phyloP scores from a whole-genome alignment of 2,113 vertebrate species.

The Labeo catla region DNA sequence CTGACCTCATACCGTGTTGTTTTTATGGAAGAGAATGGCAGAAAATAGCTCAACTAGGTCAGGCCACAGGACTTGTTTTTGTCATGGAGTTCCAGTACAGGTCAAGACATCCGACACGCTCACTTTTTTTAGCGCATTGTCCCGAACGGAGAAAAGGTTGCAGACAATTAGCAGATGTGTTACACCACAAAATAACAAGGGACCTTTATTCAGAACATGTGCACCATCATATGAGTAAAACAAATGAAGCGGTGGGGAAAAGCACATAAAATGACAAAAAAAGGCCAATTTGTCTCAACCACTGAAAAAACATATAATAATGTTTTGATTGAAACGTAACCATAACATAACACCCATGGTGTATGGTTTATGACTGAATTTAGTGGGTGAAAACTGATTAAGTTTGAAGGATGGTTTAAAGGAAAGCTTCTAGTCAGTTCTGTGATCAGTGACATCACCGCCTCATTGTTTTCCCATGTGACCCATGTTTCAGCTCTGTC shows the following conservation, averaged over 20 bases:
- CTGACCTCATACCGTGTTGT: constrained; percentile 55
- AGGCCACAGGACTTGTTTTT: constrained; percentile 52
- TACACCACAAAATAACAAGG: constrained; percentile 18
- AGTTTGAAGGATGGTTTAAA: constrained; percentile 10
- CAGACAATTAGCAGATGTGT: constrained; percentile 40
- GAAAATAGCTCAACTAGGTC: constrained; percentile 57
- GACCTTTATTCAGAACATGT: constrained; percentile 29
- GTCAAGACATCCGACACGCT: constrained; percentile 46
- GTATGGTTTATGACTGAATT: background rate
- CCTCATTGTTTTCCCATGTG: constrained; percentile 41
- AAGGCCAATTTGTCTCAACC: background rate
- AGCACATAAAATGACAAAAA: background rate
- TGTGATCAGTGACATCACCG: constrained; percentile 33
- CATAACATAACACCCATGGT: background rate
- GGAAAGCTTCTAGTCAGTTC: background rate
- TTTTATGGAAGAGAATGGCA: constrained; percentile 55
- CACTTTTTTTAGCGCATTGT: constrained; percentile 12
- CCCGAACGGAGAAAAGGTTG: constrained; percentile 41
- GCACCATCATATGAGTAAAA: background rate
- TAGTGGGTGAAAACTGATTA: background rate
- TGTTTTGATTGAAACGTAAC: background rate
- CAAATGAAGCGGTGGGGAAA: background rate
- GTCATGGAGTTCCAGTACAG: constrained; percentile 51
- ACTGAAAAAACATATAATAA: constrained; percentile 8
- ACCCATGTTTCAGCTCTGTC: constrained; percentile 38